Evolutionary conservation across 2,888 invertebrate species (phyloP), one percentile per base, ranked within the genome.

Genomic region (Tipula vernalis): DNA sequence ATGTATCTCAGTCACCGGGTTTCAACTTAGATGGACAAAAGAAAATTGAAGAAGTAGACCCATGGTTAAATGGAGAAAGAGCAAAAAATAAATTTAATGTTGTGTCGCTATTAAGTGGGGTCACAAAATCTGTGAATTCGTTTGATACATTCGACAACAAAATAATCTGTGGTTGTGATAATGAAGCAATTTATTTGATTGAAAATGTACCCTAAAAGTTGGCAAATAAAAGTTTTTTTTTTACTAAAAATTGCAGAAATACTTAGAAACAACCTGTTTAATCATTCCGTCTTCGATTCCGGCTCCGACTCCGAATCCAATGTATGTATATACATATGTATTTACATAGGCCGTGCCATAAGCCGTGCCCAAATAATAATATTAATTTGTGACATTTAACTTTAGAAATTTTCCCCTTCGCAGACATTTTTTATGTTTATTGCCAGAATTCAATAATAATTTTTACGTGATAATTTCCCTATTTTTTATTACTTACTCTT

Each of bases 131-230:
- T 0, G 94, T 98, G 71, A 98, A 98, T 90, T 94, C 95, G 36
- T 92, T 98, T 86, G 96, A 98, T 91, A 94, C 97, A 87, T 94
- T 95, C 89, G 94, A 94, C 88, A 94, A 94, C 85, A 95, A 94
- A 88, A 92, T 98, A 86, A 91, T 98, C 42, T 97, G 96, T 91
- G 97, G 97, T 1, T 95, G 96, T 88, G 98, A 98, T 90, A 96
- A 96, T 90, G 98, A 98, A 92, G 97, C 98, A 39, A 92, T 98
- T 88, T 97, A 97, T 91, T 92, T 96, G 85, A 93, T 97, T 87
- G 94, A 94, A 90, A 94, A 95, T 91, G 92, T 94, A 83, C 86
- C 42, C 28, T 87, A 87, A 86, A 42, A 39, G 13, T 39, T 39
- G 15, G 3, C 13, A 39, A 84, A 83, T 83, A 83, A 83, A 28